Evolutionary conservation across 2,797 vertebrate species (phyloP).

Genomic region (Coranthus polyacanthus): DNA sequence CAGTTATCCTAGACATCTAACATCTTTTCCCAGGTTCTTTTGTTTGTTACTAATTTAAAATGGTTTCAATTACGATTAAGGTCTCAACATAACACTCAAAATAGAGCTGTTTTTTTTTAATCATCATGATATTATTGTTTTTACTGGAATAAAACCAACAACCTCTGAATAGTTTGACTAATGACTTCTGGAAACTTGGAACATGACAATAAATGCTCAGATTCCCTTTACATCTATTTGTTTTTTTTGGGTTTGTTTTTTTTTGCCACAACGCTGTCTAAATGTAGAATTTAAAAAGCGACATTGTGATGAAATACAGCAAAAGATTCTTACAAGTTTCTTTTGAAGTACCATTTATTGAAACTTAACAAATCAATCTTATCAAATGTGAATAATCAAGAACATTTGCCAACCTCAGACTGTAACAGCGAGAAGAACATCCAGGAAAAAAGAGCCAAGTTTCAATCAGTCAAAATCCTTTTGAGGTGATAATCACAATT

Average conservation of each 20-base stretch:
- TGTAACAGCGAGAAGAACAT: not conserved
- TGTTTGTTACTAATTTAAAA: not conserved
- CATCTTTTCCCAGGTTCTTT: too few species aligned
- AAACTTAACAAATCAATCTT: too few species aligned
- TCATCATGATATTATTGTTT: not conserved
- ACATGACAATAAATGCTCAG: not conserved
- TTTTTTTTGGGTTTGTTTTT: too few species aligned
- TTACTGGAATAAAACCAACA: constrained; percentile 1
- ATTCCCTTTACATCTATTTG: too few species aligned
- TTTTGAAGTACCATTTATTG: too few species aligned
- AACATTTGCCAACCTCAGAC: not conserved
- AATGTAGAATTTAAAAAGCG: too few species aligned
- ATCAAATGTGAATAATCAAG: not conserved
- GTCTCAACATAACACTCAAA: not conserved
- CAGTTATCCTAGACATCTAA: not conserved
- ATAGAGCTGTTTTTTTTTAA: too few species aligned
- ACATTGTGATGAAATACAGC: too few species aligned
- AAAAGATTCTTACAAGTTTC: too few species aligned
- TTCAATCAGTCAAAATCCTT: constrained; percentile 16
- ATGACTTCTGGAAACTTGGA: too few species aligned
- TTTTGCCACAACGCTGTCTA: too few species aligned
- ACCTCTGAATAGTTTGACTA: too few species aligned
- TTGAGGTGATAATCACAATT: constrained; percentile 38
- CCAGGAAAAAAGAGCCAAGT: not conserved
- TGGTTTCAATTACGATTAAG: not conserved